Evolutionary conservation across 1,140 invertebrate genomes (phyloP), one percentile per base, ranked within the genome.

Genomic region (Carposina sasakii): DNA sequence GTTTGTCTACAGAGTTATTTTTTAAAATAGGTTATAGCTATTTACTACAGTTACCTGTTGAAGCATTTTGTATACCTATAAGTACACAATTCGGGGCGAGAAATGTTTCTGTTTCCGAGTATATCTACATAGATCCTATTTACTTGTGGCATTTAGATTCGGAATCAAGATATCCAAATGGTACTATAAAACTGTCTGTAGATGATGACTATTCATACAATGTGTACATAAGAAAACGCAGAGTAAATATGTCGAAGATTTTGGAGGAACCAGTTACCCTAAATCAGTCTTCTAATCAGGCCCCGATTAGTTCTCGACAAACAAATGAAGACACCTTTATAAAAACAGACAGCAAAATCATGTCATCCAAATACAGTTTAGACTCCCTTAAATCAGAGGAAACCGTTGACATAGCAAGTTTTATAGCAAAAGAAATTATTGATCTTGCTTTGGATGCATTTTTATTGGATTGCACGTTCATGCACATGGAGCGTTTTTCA

Each of bases 131-230:
- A 52, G 54, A 60, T 22, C 47, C 76, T 9, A 46, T 57, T 36
- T 77, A 83, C 54, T 21, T 40, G 13, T 81, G 79, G 79, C 67
- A 76, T 37, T 43, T 81, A 3, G 65, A 55, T 47, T 31, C 20
- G 16, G 58, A 60, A 19, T 28, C 10, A 48, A 19, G 59, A 5
- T 64, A 61, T 65, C 73, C 75, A 16, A 54, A 23, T 30, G 60
- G 54, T 16, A 30, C 40, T 40, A 20, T 75, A 21, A 46, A 62
- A 31, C 40, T 81, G 36, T 34, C 48, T 28, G 46, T 63, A 15
- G 44, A 44, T 16, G 71, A 68, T 57, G 41, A 66, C 12, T 50
- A 36, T 48, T 15, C 16, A 10, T 83, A 83, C 52, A 13, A 71
- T 45, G 26, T 82, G 13, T 58, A 70, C 34, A 56, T 81, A 42